These are phyloP conservation scores for Elegia similella DNA, from an alignment of 2,888 invertebrate genomes.

Conservation along the genomic window DNA sequence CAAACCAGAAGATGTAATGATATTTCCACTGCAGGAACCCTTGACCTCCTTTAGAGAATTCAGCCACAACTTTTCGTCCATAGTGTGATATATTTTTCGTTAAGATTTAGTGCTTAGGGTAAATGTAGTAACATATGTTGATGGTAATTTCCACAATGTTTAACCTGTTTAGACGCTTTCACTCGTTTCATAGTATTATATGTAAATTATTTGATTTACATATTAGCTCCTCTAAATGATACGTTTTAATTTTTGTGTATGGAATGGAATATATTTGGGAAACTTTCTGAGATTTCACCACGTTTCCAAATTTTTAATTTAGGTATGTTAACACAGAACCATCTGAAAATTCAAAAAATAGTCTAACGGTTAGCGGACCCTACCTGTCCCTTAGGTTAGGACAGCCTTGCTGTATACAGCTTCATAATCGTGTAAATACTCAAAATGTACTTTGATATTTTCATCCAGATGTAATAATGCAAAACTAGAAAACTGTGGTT, in stretches of 20 bases:
- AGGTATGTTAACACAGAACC: background rate
- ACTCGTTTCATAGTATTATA: background rate
- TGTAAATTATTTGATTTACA: background rate
- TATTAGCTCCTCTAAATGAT: background rate
- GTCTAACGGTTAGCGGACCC: constrained; percentile 29
- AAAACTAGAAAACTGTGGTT: constrained; percentile 1
- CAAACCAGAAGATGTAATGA: background rate
- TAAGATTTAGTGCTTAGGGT: background rate
- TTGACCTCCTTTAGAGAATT: background rate
- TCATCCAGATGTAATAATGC: background rate
- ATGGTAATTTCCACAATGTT: background rate
- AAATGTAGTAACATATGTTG: background rate
- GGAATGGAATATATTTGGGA: background rate
- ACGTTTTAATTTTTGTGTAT: background rate
- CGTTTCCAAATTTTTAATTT: constrained; percentile 2
- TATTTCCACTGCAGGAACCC: background rate
- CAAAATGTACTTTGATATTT: background rate
- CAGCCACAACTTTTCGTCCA: too few relatives aligned
- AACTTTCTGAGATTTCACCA: constrained; percentile 17
- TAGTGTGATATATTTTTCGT: background rate
- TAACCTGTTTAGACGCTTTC: background rate
- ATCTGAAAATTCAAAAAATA: constrained; percentile 34
- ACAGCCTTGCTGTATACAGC: background rate
- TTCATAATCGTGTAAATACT: too few relatives aligned
- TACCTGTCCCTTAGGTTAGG: constrained; percentile 22